These are phyloP conservation scores for Syndactyla subalaris DNA, from an alignment of 2,797 vertebrate species.

Conservation along the genomic window DNA sequence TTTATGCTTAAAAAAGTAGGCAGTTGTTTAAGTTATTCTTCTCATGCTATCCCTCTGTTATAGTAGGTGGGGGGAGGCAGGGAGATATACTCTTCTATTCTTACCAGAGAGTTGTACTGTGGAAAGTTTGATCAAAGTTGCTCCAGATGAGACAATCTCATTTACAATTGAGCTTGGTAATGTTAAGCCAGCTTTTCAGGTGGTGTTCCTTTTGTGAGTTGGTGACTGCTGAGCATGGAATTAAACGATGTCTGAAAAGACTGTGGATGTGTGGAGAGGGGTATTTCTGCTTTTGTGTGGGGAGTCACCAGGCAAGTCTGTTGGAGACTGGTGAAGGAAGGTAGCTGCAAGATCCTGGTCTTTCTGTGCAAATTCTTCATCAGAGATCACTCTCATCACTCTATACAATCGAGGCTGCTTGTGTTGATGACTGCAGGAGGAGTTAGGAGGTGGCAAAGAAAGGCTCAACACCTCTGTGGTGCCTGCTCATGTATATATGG, in stretches of 20 bases:
- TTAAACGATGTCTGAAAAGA: background rate
- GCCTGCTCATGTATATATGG: background rate
- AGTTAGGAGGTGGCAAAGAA: background rate
- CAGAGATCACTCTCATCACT: background rate
- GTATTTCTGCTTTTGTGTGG: background rate
- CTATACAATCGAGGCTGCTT: background rate
- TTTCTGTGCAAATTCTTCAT: background rate
- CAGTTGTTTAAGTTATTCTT: background rate
- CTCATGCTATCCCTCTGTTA: background rate
- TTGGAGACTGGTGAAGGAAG: background rate
- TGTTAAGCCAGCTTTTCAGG: background rate
- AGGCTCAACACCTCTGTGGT: background rate
- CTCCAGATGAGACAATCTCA: background rate
- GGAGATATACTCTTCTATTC: background rate
- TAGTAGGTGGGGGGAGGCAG: background rate
- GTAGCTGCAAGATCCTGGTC: background rate
- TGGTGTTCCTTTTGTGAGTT: background rate
- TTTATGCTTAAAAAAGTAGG: background rate
- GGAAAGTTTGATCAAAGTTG: background rate
- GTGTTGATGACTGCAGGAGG: background rate
- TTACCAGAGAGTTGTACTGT: background rate
- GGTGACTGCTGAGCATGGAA: background rate
- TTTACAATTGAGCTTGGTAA: background rate
- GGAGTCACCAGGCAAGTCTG: background rate
- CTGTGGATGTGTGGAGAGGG: rapidly evolving